Conservation (phyloP, 2,797 vertebrate species). For the Hemibagrus guttatus region DNA sequence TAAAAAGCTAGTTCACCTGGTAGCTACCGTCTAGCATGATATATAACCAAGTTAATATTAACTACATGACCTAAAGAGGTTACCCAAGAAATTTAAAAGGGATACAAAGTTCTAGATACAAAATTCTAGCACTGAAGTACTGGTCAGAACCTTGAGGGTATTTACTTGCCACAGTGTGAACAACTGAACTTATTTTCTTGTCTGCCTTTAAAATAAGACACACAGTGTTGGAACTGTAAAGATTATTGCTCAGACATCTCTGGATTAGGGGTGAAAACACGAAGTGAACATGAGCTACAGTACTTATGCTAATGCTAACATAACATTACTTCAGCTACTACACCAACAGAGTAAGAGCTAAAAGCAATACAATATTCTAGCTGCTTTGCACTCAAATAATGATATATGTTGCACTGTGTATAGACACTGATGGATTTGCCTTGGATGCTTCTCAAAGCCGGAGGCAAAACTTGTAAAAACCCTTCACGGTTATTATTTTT, state of each 20-base stretch:
- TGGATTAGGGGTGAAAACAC: neutral
- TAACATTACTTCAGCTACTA: neutral
- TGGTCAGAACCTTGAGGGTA: neutral
- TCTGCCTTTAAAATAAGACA: neutral
- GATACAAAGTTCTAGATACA: neutral
- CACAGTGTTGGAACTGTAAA: neutral
- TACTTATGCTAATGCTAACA: neutral
- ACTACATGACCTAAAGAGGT: neutral
- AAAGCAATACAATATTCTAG: neutral
- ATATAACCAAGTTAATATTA: neutral
- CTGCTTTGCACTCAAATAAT: neutral
- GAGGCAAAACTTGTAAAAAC: conserved; percentile 9
- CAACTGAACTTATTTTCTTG: neutral
- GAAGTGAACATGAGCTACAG: neutral
- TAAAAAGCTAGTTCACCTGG: neutral
- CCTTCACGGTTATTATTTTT: conserved; percentile 19
- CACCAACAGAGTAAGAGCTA: neutral
- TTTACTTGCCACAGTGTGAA: neutral
- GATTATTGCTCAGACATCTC: neutral
- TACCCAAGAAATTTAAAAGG: neutral
- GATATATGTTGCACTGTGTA: neutral
- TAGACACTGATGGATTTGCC: neutral
- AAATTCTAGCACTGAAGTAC: neutral
- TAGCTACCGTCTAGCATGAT: neutral
- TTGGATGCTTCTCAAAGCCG: neutral